A percentile compares a stretch with the other conserved stretches of the same genome.
phyloP scores from a whole-genome alignment of 2,113 vertebrate genomes.

The Plestiodon gilberti region DNA sequence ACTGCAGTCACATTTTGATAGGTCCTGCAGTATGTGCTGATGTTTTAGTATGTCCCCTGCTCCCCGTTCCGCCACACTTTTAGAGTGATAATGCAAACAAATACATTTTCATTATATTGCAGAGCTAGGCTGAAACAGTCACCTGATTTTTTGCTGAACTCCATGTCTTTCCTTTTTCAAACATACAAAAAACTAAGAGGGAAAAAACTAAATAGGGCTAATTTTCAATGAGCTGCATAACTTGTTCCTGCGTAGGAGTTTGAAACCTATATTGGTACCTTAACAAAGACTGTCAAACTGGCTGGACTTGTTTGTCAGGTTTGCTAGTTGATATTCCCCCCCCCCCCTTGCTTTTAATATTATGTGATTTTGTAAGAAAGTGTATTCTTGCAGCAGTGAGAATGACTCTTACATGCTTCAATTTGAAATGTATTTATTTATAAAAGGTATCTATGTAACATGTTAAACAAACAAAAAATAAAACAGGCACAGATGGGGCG shows the following conservation, averaged over 20 bases:
- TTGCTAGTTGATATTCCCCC: conserved; percentile 34
- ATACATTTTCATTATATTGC: conserved; percentile 30
- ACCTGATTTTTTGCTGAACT: conserved; percentile 18
- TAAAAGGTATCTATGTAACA: conserved; percentile 35
- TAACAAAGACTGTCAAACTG: conserved; percentile 26
- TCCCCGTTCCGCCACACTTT: conserved; percentile 45
- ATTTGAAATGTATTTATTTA: conserved; percentile 42
- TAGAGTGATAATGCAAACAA: conserved; percentile 43
- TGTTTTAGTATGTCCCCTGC: conserved; percentile 11
- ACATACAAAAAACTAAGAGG: conserved; percentile 48
- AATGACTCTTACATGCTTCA: conserved; percentile 30
- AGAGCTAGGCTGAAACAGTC: conserved; percentile 33
- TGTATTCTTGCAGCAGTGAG: background rate
- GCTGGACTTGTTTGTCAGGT: conserved; percentile 38
- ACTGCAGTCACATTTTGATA: conserved; percentile 57
- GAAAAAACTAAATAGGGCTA: conserved; percentile 3
- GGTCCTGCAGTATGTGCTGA: conserved; percentile 46
- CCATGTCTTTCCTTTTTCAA: conserved; percentile 15
- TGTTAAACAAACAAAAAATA: conserved; percentile 16
- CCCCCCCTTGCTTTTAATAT: conserved; percentile 24
- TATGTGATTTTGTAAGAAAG: conserved; percentile 24
- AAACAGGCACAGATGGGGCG: conserved; percentile 34
- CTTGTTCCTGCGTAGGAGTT: conserved; percentile 6
- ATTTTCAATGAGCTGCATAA: conserved; percentile 15
- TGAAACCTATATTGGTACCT: conserved; percentile 31